Evolutionary conservation across 2,888 invertebrate genomes (phyloP), one percentile per base, ranked within the genome.

Genomic region (Tribolium freemani): DNA sequence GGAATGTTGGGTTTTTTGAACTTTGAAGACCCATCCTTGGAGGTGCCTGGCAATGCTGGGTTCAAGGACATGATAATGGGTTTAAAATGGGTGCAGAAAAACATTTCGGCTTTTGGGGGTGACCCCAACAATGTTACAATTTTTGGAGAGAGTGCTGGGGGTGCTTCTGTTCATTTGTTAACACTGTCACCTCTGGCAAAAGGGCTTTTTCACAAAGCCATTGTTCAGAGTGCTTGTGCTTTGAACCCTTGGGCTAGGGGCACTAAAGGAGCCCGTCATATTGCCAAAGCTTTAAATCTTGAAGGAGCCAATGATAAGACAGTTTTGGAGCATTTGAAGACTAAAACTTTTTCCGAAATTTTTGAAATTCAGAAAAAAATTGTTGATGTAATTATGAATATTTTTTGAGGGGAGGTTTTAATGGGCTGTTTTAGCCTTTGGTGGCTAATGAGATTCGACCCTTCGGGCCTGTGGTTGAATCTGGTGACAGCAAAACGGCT

Each of bases 71-170:
- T 88, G 81, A 83, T 88, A 1, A 75, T 88, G 79, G 89, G 88
- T 0, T 76, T 89, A 46, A 87, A 86, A 76, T 90, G 89, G 89
- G 83, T 89, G 0, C 87, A 88, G 74, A 81, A 84, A 1, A 89
- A 89, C 75, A 88, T 89, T 11, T 74, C 80, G 1, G 83, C 83
- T 66, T 89, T 89, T 78, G 88, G 88, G 30, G 89, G 89, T 0
- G 87, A 89, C 82, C 84, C 88, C 0, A 79, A 87, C 3, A 89
- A 89, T 71, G 88, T 89, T 1, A 89, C 89, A 0, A 84, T 89
- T 8, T 88, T 89, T 77, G 89, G 89, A 0, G 88, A 89, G 79
- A 89, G 89, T 75, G 89, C 89, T 1, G 89, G 89, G 0, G 87
- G 84, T 6, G 87, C 87, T 31, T 87, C 88, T 1, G 85, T 87